phyloP scores from a whole-genome alignment of 2,888 invertebrate genomes.

The Eristalinus aeneus region DNA sequence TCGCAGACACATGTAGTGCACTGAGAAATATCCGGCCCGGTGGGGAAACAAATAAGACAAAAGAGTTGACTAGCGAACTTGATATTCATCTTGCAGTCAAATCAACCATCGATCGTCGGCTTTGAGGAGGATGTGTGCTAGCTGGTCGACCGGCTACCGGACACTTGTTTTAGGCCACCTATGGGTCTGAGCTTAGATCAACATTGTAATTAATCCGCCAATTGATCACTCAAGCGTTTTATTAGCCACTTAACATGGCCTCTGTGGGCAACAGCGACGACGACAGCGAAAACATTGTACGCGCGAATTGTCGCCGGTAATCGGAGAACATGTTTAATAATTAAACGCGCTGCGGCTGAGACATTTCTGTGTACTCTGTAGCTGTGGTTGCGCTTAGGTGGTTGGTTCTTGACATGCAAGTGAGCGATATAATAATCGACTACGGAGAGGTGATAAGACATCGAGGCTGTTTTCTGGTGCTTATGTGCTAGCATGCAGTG shows the following conservation, averaged over 20 bases:
- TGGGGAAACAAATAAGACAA: constrained; percentile 40
- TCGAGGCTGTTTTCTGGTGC: neutral
- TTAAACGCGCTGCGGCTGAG: constrained; percentile 10
- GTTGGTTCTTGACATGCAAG: neutral
- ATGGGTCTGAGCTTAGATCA: constrained; percentile 3
- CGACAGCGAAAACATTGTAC: constrained; percentile 10
- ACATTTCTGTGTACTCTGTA: neutral
- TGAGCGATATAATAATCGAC: no score
- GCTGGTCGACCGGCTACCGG: constrained; percentile 15
- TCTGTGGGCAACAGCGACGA: neutral
- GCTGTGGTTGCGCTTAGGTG: neutral
- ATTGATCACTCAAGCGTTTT: constrained; percentile 65
- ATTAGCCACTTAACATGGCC: constrained; percentile 51
- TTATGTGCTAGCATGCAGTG: neutral
- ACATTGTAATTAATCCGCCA: constrained; percentile 61
- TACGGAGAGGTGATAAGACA: neutral
- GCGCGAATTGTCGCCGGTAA: constrained; percentile 13
- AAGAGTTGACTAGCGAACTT: constrained; percentile 53
- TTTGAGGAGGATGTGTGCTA: constrained; percentile 41
- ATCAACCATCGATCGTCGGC: constrained; percentile 5
- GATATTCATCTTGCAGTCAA: constrained; percentile 20
- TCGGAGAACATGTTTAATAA: constrained; percentile 44
- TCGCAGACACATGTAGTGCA: constrained; percentile 27
- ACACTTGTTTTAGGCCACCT: constrained; percentile 24
- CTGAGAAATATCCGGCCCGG: neutral